phyloP scores from a whole-genome alignment of 2,113 vertebrate species.

The Corythoichthys intestinalis region DNA sequence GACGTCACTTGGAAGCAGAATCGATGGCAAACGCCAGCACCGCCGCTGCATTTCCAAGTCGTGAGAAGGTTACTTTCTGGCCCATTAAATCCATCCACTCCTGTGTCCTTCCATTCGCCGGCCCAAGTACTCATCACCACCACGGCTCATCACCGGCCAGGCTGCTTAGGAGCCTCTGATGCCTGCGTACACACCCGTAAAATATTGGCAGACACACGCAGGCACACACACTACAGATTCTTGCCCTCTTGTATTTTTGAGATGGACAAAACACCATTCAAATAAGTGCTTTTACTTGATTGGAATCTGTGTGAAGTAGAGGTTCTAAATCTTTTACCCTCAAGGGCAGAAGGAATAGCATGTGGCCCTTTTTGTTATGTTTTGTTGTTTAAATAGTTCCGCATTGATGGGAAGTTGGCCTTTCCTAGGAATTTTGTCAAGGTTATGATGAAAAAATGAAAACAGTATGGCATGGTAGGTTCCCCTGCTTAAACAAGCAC shows the following conservation, averaged over 20 bases:
- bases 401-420: background rate
- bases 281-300: background rate
- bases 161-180: background rate
- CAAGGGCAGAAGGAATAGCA: background rate
- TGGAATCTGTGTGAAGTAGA: background rate
- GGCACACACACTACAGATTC: background rate
- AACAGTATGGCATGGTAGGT: no score
- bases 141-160: background rate
- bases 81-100: constrained; percentile 46
- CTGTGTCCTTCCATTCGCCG: constrained; percentile 31
- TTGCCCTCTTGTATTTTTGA: no score
- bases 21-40: constrained; percentile 40
- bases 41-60: constrained; percentile 23
- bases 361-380: background rate
- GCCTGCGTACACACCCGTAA: background rate
- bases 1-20: constrained; percentile 45
- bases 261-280: background rate
- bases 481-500: no score
- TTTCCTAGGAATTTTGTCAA: no score
- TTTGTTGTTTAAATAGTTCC: background rate
- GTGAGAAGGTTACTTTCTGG: constrained; percentile 44
- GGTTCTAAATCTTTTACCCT: background rate
- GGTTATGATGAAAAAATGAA: no score
- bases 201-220: background rate
- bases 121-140: constrained; percentile 37